Base-by-base conservation (phyloP, 2,888 invertebrate species). In the Andrena chrysosceles region DNA sequence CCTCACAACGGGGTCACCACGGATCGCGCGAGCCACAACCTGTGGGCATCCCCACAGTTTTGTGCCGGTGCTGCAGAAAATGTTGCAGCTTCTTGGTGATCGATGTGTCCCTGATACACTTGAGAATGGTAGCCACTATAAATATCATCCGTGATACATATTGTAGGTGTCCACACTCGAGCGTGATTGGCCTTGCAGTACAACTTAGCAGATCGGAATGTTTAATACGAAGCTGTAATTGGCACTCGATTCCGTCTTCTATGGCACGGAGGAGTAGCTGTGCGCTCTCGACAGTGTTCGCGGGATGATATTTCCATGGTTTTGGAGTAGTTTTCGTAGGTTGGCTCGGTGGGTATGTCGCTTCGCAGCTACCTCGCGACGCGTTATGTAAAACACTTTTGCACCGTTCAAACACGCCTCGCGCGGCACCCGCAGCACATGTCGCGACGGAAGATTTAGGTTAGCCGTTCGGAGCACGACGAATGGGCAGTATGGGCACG, bases 401-500 rank as follows among this genome's bases (percentile, higher is more conserved):
- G 20, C 33, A 60, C 60, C n/a, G 54, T 62, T 23, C 16, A 26
- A 71, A 29, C 33, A n/a, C 29, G 52, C 33, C 4, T 6, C 10
- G 31, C 56, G 20, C 23, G 35, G 6, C 35, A 13, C 10, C 42
- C 16, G 42, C 29, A 16, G 54, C 62, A 60, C 66, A 67, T 35
- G 69, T 52, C 49, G 42, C 49, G 26, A 33, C 26, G 3, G 23
- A 63, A 59, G 49, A 76, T 77, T 66, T 56, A 79, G 77, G 69
- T 79, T 79, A 76, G 13, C 54, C 23, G 20, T 29, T 29, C 48
- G 35, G 56, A 59, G 29, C 59, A 48, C 48, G 60, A 23, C 29
- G n/a, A 70, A 79, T 73, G 54, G 49, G 73, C 79, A 73, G n/a
- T 42, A 79, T 67, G 54, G 49, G 79, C 79, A 73, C 73, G 62